Base-by-base conservation (phyloP, 2,797 vertebrate genomes). In the Sparidentex hasta region DNA sequence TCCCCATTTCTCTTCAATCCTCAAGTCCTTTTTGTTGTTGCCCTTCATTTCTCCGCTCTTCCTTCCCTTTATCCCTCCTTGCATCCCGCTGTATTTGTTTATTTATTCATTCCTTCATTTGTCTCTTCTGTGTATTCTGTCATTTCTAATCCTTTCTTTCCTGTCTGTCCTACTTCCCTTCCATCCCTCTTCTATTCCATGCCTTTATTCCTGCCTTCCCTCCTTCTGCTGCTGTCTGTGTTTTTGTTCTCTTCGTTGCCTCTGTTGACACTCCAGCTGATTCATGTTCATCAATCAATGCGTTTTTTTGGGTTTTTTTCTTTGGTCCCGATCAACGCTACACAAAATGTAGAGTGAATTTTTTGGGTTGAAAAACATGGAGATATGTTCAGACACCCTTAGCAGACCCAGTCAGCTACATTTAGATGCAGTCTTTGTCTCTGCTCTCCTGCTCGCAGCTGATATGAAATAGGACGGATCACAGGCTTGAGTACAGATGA, bases 401-500 rank as follows among this genome's bases (percentile, higher is more conserved):
- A 58, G 29, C 6, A 33, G 33, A 77, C 29, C 3, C 44, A 83
- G 56, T 71, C 65, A 44, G 33, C 71, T n/a, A 50, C 43, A 77
- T 75, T 84, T 51, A 70, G 68, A 80, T 62, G 5, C 23, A 64
- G 66, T 23, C 71, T 80, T 81, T 81, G 64, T 77, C 56, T 76
- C 50, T 2, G 4, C 48, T 80, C 51, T 33, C 17, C 78, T 87
- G 76, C 76, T 85, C 56, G 61, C 63, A 71, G 80, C 78, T 71
- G 74, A 80, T 83, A 76, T 78, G 65, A 67, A 87, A 83, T 43
- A 41, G 50, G 74, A 83, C 68, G 71, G 70, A 90, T 84, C 69
- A 73, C 69, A 75, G 70, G 38, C 76, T 27, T 46, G 66, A 72
- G 76, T 65, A 65, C 63, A 74, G 71, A 84, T 71, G 78, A 88